phyloP scores from a whole-genome alignment of 2,888 invertebrate species.

The Luperina testacea region DNA sequence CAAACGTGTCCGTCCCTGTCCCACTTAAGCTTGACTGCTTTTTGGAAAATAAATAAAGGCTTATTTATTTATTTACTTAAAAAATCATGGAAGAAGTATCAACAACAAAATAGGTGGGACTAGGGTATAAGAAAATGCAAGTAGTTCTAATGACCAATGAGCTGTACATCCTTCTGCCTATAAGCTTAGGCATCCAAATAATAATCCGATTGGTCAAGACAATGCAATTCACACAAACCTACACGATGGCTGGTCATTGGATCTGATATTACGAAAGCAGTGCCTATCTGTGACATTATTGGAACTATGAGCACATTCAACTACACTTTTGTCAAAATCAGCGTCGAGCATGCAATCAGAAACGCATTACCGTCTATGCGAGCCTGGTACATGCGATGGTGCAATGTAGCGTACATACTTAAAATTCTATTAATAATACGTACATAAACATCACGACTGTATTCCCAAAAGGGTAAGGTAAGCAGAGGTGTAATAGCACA shows the following conservation, averaged over 20 bases:
- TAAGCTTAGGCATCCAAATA: not conserved
- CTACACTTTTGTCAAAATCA: constrained; percentile 62
- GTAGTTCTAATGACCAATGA: not conserved
- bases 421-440: constrained; percentile 63
- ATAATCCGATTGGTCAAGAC: constrained; percentile 2
- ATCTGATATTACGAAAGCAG: constrained; percentile 18
- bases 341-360: constrained; percentile 66
- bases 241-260: not conserved
- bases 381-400: constrained; percentile 47
- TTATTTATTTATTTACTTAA: not conserved
- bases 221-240: not conserved
- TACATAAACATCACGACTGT: constrained; percentile 19
- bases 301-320: constrained; percentile 35
- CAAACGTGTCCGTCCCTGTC: too few relatives aligned
- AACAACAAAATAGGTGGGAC: not conserved
- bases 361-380: constrained; percentile 71
- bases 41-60: not conserved
- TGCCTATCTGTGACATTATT: constrained; percentile 31
- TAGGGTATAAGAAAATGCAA: not conserved
- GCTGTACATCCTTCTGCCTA: not conserved
- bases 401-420: constrained; percentile 51
- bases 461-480: not conserved
- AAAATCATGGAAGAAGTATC: not conserved
- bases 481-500: not conserved
- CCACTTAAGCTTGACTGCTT: too few relatives aligned